Percentiles rank a stretch among this genome's conserved stretches.
Evolutionary conservation across 1,140 invertebrate species (phyloP).

Genomic region (Drosophila subobscura): DNA sequence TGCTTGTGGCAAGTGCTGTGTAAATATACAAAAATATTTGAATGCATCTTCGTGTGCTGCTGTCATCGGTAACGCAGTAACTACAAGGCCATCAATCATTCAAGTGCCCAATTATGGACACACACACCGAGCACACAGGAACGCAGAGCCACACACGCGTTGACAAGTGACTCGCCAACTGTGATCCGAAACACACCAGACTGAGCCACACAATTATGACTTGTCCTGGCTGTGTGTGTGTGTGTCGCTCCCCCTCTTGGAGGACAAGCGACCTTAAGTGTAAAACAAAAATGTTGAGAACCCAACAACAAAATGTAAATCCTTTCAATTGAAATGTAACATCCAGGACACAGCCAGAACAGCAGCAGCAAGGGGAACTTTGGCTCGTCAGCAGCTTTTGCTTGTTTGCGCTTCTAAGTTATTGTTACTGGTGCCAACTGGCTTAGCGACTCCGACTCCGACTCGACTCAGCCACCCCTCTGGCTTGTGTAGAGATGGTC

Average conservation of each 20-base stretch:
- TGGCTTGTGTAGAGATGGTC: slow-evolving; percentile 12
- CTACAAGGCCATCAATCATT: no score
- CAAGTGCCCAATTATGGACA: no score
- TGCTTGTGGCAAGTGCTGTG: no score
- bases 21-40: no score
- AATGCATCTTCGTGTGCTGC: no score
- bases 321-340: slow-evolving; percentile 80
- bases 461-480: slow-evolving; percentile 19
- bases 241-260: background rate
- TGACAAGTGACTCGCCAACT: no score
- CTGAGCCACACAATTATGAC: slow-evolving; percentile 67
- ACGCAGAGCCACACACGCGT: no score
- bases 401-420: slow-evolving; percentile 79
- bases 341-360: slow-evolving; percentile 27
- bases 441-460: slow-evolving; percentile 59
- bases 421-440: slow-evolving; percentile 80
- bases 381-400: slow-evolving; percentile 74
- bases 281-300: slow-evolving; percentile 77
- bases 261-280: slow-evolving; percentile 57
- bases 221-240: slow-evolving; percentile 31
- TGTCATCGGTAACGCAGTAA: no score
- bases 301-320: slow-evolving; percentile 78
- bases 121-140: no score
- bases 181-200: no score
- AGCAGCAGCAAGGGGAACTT: slow-evolving; percentile 26